Base-by-base conservation (phyloP, 2,797 vertebrate species). In the Liparis tanakae region DNA sequence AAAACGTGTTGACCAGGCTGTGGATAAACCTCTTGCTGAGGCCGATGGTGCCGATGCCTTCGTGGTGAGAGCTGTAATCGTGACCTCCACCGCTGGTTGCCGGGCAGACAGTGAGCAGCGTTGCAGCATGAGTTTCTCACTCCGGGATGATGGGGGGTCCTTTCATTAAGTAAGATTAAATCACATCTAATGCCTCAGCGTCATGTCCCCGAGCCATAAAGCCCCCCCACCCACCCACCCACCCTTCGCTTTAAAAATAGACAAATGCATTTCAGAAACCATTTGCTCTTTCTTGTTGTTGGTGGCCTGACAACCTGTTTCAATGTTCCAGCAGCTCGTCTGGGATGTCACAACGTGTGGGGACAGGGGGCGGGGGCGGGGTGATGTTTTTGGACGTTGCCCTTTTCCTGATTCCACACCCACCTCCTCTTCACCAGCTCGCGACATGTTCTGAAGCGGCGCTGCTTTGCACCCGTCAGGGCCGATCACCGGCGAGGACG, bases 371-470 rank as follows among this genome's bases (percentile, higher is more conserved):
- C 75, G 25, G 25, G 25, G 25, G 25, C 59, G 72, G 53, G 48
- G 17, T 53, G 65, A 94, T 93, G 67, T 22, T 86, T 91, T 87
- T 88, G 63, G 93, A 94, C 93, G 77, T 91, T 94, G 94, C 90
- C 94, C 94, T 95, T 95, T 95, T 93, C 91, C 69, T 36, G 79
- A 84, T 91, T 93, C 88, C 89, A 94, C 92, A 95, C 92, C 94
- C 93, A 94, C 94, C 94, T 94, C 92, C 90, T 92, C 93, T 91
- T 94, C 90, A 95, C 95, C 94, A 95, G 94, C 91, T 90, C 70
- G 65, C 82, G 78, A 92, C 92, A 92, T 93, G 93, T 93, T 92
- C 86, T 79, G 81, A 89, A 94, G 90, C 90, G 89, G 88, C 67
- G 79, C 72, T 86, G 87, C 86, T 93, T 87, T 90, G 90, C 91